These are phyloP conservation scores for Callospermophilus lateralis DNA, from an alignment of 2,113 vertebrate genomes.

Conservation along the genomic window DNA sequence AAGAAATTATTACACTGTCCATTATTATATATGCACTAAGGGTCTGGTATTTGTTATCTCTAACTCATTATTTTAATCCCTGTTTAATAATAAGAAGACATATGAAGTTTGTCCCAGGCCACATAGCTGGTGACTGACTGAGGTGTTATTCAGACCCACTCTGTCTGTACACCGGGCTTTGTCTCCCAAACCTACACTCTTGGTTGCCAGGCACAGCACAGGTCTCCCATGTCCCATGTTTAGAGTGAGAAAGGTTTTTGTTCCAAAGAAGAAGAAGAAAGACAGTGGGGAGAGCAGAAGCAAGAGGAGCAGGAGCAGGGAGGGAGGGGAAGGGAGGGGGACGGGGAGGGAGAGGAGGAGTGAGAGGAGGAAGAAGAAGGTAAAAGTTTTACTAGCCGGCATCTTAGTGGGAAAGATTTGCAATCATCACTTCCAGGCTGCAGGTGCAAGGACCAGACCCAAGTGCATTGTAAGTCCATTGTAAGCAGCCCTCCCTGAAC, in stretches of 20 bases:
- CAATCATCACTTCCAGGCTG: slow-evolving; percentile 63
- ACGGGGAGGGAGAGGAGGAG: too few species aligned
- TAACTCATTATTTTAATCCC: neutral
- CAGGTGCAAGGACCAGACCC: slow-evolving; percentile 62
- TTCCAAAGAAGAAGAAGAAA: too few species aligned
- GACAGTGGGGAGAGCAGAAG: neutral
- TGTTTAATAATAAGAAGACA: neutral
- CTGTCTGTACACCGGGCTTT: neutral
- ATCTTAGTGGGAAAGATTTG: slow-evolving; percentile 51
- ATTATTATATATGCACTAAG: neutral
- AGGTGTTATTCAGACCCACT: neutral
- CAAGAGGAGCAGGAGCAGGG: too few species aligned
- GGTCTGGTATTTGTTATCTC: neutral
- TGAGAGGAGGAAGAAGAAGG: neutral
- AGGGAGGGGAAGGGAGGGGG: neutral
- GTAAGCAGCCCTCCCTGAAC: neutral
- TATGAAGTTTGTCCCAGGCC: neutral
- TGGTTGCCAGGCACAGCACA: neutral
- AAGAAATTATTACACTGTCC: neutral
- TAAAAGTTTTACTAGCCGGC: slow-evolving; percentile 41
- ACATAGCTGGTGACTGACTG: neutral
- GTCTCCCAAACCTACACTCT: neutral
- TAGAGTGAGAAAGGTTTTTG: neutral
- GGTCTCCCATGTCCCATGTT: neutral
- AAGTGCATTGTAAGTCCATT: neutral